Evolutionary conservation across 2,888 invertebrate species (phyloP), one percentile per base, ranked within the genome.

Genomic region (Silvanus unidentatus): DNA sequence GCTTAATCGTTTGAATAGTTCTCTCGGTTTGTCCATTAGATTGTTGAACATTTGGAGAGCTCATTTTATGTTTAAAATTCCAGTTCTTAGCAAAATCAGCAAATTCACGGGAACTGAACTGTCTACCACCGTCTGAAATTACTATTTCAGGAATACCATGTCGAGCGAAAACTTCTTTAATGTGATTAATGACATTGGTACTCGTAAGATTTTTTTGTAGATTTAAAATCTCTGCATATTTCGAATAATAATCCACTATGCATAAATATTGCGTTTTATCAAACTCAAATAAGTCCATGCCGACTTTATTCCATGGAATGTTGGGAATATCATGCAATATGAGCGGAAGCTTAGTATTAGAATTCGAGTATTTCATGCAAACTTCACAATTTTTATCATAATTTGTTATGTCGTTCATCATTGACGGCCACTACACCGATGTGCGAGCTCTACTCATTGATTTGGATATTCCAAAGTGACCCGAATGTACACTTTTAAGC

Each of bases 1-100:
- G 47, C 42, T 49, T 49, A 9, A 47, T 39, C 5, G 49, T 47
- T 36, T 49, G 49, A 13, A 49, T 44, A 2, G 42, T 37, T 34
- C 49, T 40, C 35, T 49, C 44, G 4, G 40, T 39, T 16, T 28
- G 30, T 4, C 47, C 49, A 34, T 49, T 47, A 4, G 42, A 37
- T 35, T 49, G 49, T 47, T 43, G 49, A 16, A 47, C 40, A 12
- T 39, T 4, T 22, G 47, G 49, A 12, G 49, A 44, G 10, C 29
- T 2, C 5, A 2, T 41, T 32, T 29, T 16, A 11, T 42, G 29
- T 30, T 46, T 11, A 16, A 47, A 41, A 28, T 45, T 27, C 37
- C 40, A 47, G 10, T 34, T 8, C 16, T 46, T 12, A 1, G 41
- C 16, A 22, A 47, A 47, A 4, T 15, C 41, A 42, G n/a, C n/a